Conservation (phyloP, 2,797 vertebrate genomes). For the Epinephelus malabaricus region DNA sequence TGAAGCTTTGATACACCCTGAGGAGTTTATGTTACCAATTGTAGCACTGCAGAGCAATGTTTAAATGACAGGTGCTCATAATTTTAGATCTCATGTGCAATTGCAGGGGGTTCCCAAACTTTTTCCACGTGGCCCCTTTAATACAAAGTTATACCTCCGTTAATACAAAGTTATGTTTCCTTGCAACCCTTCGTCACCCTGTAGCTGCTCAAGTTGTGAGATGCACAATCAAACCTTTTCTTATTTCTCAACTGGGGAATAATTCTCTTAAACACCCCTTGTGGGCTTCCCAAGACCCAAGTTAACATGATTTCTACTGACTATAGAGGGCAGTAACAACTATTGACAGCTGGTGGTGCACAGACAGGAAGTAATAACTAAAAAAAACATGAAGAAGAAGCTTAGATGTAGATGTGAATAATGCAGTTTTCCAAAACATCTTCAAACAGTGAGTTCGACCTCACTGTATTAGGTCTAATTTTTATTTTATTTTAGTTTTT, state of each 20-base stretch:
- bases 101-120: neutral
- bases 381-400: neutral
- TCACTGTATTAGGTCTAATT: neutral
- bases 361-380: neutral
- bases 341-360: neutral
- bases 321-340: neutral
- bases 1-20: neutral
- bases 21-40: neutral
- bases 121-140: neutral
- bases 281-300: neutral
- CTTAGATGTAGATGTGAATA: neutral
- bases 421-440: neutral
- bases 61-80: neutral
- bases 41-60: neutral
- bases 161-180: neutral
- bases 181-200: neutral
- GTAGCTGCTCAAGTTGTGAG: neutral
- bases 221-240: neutral
- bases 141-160: neutral
- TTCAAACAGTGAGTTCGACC: neutral
- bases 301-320: neutral
- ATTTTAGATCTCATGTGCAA: neutral
- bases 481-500: neutral
- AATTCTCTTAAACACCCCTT: neutral
- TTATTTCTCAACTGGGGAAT: neutral